Conservation (phyloP, 2,888 invertebrate species). For the Caenorhabditis drosophilae region DNA sequence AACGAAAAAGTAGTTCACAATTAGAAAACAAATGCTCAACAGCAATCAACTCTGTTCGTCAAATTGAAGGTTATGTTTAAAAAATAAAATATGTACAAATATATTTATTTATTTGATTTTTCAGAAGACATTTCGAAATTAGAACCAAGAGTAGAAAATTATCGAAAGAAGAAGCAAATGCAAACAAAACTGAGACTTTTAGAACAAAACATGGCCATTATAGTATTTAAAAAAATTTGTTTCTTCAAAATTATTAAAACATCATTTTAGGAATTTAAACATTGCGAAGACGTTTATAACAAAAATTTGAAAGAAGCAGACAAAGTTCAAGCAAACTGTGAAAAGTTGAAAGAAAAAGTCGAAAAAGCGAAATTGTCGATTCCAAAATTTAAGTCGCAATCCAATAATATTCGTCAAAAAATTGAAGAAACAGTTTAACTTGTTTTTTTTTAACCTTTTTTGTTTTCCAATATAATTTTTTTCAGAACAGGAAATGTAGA, state of each 20-base stretch:
- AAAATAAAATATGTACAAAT: neutral
- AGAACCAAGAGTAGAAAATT: slow-evolving; percentile 51
- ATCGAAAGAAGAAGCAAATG: slow-evolving; percentile 38
- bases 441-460: no score
- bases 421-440: no score
- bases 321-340: slow-evolving; percentile 9
- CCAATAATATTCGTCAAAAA: no score
- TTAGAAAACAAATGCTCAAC: slow-evolving; percentile 23
- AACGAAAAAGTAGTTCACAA: slow-evolving; percentile 28
- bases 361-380: neutral
- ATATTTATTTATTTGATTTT: slow-evolving; percentile 1
- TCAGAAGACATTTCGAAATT: slow-evolving; percentile 31
- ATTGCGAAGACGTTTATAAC: slow-evolving; percentile 3
- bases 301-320: slow-evolving; percentile 12
- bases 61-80: slow-evolving; percentile 10
- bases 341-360: neutral
- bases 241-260: no score
- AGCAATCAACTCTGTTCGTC: slow-evolving; percentile 14
- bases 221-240: no score
- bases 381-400: neutral
- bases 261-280: no score
- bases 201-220: slow-evolving; percentile 28
- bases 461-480: neutral
- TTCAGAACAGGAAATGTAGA: neutral
- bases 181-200: slow-evolving; percentile 38